A percentile compares a stretch with the other conserved stretches of the same genome.
These are phyloP conservation scores for Drosophila albomicans DNA, from an alignment of 1,140 invertebrate species.

Conservation along the genomic window DNA sequence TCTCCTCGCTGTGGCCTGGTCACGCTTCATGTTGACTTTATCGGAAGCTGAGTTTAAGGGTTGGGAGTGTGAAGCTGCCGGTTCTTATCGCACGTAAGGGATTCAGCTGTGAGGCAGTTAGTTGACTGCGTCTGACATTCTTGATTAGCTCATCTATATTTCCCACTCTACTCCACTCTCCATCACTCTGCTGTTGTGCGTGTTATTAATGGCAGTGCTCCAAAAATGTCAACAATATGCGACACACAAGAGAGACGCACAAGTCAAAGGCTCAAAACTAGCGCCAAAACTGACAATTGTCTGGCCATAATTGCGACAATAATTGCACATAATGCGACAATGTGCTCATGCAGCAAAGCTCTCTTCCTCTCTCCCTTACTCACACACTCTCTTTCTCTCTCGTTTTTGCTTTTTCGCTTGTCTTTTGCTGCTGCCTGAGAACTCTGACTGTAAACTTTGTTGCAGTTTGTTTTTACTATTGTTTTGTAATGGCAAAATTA, in stretches of 20 bases:
- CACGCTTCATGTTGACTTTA: constrained; percentile 65
- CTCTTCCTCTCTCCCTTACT: constrained; percentile 29
- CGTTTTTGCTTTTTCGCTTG: background rate
- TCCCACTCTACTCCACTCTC: background rate
- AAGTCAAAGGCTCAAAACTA: constrained; percentile 28
- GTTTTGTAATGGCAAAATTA: constrained; percentile 83
- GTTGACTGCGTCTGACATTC: constrained; percentile 43
- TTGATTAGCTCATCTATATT: constrained; percentile 37
- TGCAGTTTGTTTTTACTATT: constrained; percentile 83
- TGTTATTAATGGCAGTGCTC: constrained; percentile 41
- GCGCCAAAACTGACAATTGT: constrained; percentile 69
- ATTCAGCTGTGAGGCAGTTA: constrained; percentile 56
- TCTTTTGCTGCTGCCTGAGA: constrained; percentile 8
- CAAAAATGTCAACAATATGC: constrained; percentile 56
- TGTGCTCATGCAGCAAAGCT: constrained; percentile 63
- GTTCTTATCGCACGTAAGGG: constrained; percentile 74
- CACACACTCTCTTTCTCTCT: constrained; percentile 9
- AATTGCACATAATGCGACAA: constrained; percentile 85
- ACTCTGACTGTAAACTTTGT: constrained; percentile 63
- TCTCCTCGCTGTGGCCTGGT: constrained; percentile 48
- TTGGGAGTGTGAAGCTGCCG: background rate
- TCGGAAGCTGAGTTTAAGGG: constrained; percentile 16
- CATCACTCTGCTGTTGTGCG: background rate
- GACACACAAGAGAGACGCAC: background rate
- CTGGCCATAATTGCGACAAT: constrained; percentile 84